Evolutionary conservation across 2,888 invertebrate species (phyloP), one percentile per base, ranked within the genome.

Genomic region (Chrysodeixis includens): DNA sequence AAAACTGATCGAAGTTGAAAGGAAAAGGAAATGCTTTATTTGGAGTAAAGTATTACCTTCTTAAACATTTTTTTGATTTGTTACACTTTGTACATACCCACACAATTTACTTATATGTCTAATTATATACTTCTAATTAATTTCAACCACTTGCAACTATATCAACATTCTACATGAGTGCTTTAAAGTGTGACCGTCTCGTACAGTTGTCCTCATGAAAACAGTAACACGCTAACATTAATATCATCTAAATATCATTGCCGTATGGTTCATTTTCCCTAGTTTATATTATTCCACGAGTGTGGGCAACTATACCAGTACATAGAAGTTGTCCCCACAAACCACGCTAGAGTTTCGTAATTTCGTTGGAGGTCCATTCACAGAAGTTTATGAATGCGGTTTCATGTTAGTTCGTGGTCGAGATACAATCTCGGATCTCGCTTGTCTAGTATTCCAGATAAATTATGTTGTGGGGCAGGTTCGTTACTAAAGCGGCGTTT

Each of bases 371-470:
- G 30, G 18, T 35, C 63, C 79, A 79, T 79, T 79, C 70, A 78
- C 71, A 22, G 73, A 74, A 63, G 40, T 68, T 53, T 63, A 79
- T 73, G 78, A 78, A 77, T 78, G 40, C 40, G 40, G n/a, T 40
- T 35, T n/a, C 40, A 40, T 40, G 80, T 65, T 22, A 20, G 20
- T 40, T 51, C 26, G 60, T 16, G 16, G 18, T 30, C 18, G 55
- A 9, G 79, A 79, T 70, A 76, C 22, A 20, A 79, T 78, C 77
- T 65, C 57, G 26, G 55, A 46, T 53, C 63, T 55, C 6, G 63
- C 66, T 70, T 73, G 54, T 30, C 57, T 55, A 58, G 67, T 71
- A 71, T 71, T 63, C 56, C 40, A 30, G 32, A 40, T 51, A 55
- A 75, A 60, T 60, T 64, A 70, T 64, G 49, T 46, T 54, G 59